Percentiles rank a stretch among this genome's conserved stretches.
phyloP scores from a whole-genome alignment of 1,140 invertebrate species.

The Ceratina japonica region DNA sequence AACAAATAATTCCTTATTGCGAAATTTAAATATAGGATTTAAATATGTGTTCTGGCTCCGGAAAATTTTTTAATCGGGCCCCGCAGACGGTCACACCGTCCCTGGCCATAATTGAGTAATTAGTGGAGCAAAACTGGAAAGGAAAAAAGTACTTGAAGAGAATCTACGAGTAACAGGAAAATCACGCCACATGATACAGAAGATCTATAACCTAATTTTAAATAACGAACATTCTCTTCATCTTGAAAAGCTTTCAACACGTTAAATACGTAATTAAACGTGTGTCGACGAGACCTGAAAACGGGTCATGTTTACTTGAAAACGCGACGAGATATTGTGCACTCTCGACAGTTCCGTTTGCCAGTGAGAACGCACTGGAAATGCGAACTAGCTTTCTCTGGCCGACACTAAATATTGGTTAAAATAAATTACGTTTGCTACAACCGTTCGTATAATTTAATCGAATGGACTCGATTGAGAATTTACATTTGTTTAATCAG shows the following conservation, averaged over 20 bases:
- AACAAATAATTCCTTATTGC: no score
- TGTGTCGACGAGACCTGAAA: neutral
- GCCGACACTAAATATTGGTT: conserved; percentile 5
- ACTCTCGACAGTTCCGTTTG: conserved; percentile 4
- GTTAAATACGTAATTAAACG: no score
- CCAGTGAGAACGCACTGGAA: conserved; percentile 7
- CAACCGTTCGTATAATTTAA: neutral
- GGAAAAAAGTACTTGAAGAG: neutral
- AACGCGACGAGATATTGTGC: neutral
- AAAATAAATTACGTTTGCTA: conserved; percentile 2
- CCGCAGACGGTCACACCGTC: no score
- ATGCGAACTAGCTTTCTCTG: conserved; percentile 19
- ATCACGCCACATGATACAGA: neutral
- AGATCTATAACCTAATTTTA: neutral
- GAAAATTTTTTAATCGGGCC: no score
- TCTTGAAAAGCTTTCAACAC: no score
- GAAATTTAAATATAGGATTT: no score
- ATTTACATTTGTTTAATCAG: no score
- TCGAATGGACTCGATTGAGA: neutral
- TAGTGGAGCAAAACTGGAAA: neutral
- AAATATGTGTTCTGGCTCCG: no score
- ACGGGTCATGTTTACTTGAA: neutral
- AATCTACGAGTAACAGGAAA: neutral
- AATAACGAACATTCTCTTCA: neutral
- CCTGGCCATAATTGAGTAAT: no score